A percentile compares a stretch with the other conserved stretches of the same genome.
phyloP scores from a whole-genome alignment of 2,888 invertebrate genomes.

The Bhutanitis thaidina region DNA sequence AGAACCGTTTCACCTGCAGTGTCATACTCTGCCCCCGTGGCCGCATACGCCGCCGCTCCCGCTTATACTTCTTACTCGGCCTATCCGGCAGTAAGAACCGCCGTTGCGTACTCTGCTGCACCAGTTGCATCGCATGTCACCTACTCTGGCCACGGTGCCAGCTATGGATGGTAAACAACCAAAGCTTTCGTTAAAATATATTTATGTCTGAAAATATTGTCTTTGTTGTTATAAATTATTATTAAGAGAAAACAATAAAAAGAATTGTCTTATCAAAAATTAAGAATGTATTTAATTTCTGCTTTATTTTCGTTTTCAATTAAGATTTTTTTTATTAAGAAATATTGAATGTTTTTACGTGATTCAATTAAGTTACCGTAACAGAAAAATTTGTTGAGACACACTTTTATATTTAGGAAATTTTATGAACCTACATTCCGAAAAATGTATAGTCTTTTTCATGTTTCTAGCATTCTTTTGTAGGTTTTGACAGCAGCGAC shows the following conservation, averaged over 20 bases:
- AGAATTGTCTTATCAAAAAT: slow-evolving; percentile 13
- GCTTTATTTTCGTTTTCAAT: background rate
- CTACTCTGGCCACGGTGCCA: slow-evolving; percentile 25
- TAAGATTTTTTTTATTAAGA: background rate
- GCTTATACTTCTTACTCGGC: slow-evolving; percentile 29
- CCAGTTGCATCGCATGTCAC: slow-evolving; percentile 23
- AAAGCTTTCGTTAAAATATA: slow-evolving; percentile 26
- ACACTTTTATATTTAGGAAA: no score
- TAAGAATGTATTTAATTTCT: slow-evolving; percentile 1
- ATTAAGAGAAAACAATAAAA: slow-evolving; percentile 13
- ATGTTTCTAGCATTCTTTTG: no score
- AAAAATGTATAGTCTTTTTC: no score
- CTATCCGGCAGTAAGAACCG: slow-evolving; percentile 31
- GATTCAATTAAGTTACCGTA: no score
- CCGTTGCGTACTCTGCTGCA: slow-evolving; percentile 22
- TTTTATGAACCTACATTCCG: no score
- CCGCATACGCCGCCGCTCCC: slow-evolving; percentile 19
- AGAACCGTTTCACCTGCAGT: slow-evolving; percentile 5
- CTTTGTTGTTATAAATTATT: slow-evolving; percentile 19
- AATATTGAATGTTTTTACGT: no score
- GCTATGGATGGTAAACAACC: slow-evolving; percentile 41
- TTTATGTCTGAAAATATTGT: slow-evolving; percentile 4
- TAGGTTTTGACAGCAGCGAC: no score
- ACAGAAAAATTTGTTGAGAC: no score
- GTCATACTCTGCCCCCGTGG: slow-evolving; percentile 14